These are phyloP conservation scores for Xenops minutus DNA, from an alignment of 2,797 vertebrate species.

Conservation along the genomic window DNA sequence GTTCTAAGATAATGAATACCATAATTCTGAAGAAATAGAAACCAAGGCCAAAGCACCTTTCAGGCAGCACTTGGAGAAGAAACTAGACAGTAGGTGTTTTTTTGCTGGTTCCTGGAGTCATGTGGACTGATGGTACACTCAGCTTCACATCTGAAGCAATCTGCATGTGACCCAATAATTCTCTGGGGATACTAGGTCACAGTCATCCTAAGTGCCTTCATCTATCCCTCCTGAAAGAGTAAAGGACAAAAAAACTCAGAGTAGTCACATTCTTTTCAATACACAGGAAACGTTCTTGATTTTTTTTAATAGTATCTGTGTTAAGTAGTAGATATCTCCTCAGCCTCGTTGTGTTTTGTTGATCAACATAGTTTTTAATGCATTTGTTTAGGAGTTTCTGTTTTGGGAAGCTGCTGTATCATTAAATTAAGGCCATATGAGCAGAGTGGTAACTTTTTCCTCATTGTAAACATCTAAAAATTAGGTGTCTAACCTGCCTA, in stretches of 20 bases:
- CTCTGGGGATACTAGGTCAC: background rate
- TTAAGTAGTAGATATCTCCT: background rate
- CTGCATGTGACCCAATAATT: background rate
- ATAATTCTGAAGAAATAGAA: background rate
- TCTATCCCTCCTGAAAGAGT: background rate
- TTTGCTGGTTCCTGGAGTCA: background rate
- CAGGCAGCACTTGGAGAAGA: background rate
- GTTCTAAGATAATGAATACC: background rate
- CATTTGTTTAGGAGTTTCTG: background rate
- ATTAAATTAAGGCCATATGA: background rate
- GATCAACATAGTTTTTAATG: background rate
- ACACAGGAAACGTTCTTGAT: background rate
- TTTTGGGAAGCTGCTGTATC: background rate
- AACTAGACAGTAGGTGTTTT: background rate
- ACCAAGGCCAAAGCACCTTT: background rate
- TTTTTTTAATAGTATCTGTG: background rate
- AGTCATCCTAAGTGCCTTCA: background rate
- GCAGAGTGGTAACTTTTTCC: background rate
- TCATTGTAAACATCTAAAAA: background rate
- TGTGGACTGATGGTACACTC: background rate
- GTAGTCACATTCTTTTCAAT: background rate
- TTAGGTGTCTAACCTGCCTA: background rate
- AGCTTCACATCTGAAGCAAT: background rate
- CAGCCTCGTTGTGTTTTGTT: background rate
- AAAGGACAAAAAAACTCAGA: background rate